A percentile compares a stretch with the other conserved stretches of the same genome.
Conservation (phyloP, 1,140 invertebrate genomes). For the Trichomalopsis sarcophagae region DNA sequence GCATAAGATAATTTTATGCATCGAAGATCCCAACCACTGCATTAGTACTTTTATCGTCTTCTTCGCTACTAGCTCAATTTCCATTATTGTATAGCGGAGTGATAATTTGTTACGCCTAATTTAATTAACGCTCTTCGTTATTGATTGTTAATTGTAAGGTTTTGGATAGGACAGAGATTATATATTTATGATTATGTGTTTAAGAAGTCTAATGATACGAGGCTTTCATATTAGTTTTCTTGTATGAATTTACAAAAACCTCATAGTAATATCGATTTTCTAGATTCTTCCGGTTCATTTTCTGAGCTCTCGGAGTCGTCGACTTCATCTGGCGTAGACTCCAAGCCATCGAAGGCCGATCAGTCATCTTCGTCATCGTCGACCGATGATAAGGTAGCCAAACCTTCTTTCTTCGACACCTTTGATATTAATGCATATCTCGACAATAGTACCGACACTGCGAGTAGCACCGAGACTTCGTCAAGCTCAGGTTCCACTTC, state of each 20-base stretch:
- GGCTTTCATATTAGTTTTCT: too few species aligned
- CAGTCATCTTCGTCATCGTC: conserved; percentile 10
- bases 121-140: too few species aligned
- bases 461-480: neutral
- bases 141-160: too few species aligned
- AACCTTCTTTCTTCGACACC: conserved; percentile 41
- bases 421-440: conserved; percentile 41
- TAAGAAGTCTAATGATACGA: neutral
- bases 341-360: neutral
- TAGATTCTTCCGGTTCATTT: conserved; percentile 29
- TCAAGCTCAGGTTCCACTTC: conserved; percentile 5
- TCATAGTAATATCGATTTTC: neutral
- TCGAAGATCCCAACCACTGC: neutral
- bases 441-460: neutral
- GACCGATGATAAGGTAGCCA: neutral
- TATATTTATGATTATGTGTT: neutral
- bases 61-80: neutral
- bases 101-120: too few species aligned
- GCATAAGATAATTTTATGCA: conserved; percentile 1
- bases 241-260: neutral
- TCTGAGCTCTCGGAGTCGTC: neutral
- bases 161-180: too few species aligned
- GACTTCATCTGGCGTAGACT: neutral
- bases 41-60: neutral
- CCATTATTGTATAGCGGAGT: too few species aligned